A percentile compares a stretch with the other conserved stretches of the same genome.
phyloP scores from a whole-genome alignment of 2,797 vertebrate species.

The Brachyrhaphis roseni region DNA sequence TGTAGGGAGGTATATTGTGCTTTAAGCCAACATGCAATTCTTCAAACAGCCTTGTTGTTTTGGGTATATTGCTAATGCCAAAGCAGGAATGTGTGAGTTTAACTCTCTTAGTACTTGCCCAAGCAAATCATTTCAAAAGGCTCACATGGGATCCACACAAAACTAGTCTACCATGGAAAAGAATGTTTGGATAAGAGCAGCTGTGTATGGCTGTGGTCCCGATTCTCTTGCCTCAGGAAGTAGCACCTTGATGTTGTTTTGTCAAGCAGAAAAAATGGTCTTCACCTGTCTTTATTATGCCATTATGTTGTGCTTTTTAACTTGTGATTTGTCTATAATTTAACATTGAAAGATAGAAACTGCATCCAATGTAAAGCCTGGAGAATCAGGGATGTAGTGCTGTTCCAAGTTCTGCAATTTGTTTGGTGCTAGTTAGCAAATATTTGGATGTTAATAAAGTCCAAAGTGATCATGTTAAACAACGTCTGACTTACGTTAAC shows the following conservation, averaged over 20 bases:
- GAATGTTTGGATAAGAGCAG: slow-evolving; percentile 30
- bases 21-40: slow-evolving; percentile 41
- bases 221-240: slow-evolving; percentile 11
- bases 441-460: background rate
- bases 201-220: slow-evolving; percentile 21
- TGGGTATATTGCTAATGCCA: slow-evolving; percentile 30
- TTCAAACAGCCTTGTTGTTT: slow-evolving; percentile 39
- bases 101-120: slow-evolving; percentile 47
- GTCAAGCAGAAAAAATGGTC: background rate
- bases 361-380: background rate
- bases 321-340: background rate
- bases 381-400: background rate
- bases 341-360: background rate
- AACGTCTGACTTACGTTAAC: background rate
- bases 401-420: background rate
- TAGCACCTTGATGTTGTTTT: slow-evolving; percentile 19
- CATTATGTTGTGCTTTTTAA: background rate
- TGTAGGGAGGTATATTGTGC: background rate
- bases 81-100: slow-evolving; percentile 54
- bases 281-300: background rate
- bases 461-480: background rate
- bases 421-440: background rate
- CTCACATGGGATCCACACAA: slow-evolving; percentile 43
- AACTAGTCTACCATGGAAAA: slow-evolving; percentile 21
- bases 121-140: slow-evolving; percentile 56